phyloP scores from a whole-genome alignment of 2,113 vertebrate species.

The Perca flavescens region DNA sequence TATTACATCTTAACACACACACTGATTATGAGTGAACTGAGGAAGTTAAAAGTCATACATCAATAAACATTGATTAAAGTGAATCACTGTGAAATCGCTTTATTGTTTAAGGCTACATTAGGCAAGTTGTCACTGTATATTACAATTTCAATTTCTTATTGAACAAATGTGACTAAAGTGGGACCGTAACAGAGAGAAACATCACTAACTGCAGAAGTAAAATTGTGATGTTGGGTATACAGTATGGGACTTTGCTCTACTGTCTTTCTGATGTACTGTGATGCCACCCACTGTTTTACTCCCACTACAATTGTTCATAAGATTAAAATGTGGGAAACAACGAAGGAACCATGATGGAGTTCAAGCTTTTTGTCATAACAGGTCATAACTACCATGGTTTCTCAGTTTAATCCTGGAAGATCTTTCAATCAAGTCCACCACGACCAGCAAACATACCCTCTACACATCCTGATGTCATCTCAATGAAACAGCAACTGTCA shows the following conservation, averaged over 20 bases:
- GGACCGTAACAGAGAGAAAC: neutral
- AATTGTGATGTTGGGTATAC: neutral
- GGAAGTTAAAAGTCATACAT: too few relatives aligned
- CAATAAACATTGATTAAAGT: slow-evolving; percentile 17
- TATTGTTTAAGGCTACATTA: slow-evolving; percentile 10
- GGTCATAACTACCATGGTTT: neutral
- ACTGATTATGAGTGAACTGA: slow-evolving; percentile 32
- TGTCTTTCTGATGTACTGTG: neutral
- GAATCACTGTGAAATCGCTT: slow-evolving; percentile 19
- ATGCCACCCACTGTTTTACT: neutral
- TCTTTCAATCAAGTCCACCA: neutral
- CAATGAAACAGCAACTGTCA: neutral
- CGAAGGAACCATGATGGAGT: neutral
- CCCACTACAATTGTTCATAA: too few relatives aligned
- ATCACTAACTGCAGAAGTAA: neutral
- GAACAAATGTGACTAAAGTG: neutral
- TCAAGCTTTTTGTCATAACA: too few relatives aligned
- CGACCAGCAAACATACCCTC: neutral
- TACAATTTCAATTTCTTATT: slow-evolving; percentile 17
- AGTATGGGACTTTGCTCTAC: neutral
- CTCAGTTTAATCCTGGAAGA: neutral
- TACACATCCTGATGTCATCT: neutral
- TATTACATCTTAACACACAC: slow-evolving; percentile 4
- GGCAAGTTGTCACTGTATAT: neutral
- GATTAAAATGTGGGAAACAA: neutral